Conservation (phyloP, 1,140 invertebrate genomes). For the Limonius californicus region DNA sequence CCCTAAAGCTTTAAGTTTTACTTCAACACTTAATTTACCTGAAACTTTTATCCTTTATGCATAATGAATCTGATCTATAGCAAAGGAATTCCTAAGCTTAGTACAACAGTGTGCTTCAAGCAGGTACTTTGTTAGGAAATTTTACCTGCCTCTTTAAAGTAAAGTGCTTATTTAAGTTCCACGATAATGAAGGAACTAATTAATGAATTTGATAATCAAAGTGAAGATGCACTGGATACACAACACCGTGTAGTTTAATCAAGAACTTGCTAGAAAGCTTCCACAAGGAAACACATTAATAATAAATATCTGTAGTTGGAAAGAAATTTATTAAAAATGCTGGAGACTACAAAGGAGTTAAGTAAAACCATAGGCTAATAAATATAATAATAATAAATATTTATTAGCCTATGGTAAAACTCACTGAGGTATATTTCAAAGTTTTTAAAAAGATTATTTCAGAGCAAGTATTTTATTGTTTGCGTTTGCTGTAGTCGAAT, state of each 20-base stretch:
- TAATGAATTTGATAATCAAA: conserved; percentile 26
- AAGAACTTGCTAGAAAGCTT: background rate
- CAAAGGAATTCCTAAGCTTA: conserved; percentile 11
- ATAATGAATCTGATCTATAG: background rate
- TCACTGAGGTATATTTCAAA: too few species aligned
- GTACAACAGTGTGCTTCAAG: conserved; percentile 5
- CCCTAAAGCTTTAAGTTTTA: too few species aligned
- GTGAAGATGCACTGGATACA: conserved; percentile 4
- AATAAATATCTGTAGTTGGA: too few species aligned
- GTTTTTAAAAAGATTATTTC: too few species aligned
- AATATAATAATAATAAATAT: too few species aligned
- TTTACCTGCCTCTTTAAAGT: conserved; percentile 8
- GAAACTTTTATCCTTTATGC: background rate
- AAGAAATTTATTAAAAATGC: too few species aligned
- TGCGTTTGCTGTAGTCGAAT: too few species aligned
- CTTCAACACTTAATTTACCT: background rate
- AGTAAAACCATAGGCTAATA: too few species aligned
- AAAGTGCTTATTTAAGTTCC: conserved; percentile 15
- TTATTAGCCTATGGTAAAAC: too few species aligned
- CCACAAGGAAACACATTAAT: background rate
- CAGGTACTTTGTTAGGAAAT: conserved; percentile 11
- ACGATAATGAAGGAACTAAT: conserved; percentile 22
- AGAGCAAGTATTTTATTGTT: too few species aligned
- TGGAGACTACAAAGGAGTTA: too few species aligned
- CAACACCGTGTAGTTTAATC: conserved; percentile 1